Base-by-base conservation (phyloP, 2,888 invertebrate genomes). In the Eilema griseolum region DNA sequence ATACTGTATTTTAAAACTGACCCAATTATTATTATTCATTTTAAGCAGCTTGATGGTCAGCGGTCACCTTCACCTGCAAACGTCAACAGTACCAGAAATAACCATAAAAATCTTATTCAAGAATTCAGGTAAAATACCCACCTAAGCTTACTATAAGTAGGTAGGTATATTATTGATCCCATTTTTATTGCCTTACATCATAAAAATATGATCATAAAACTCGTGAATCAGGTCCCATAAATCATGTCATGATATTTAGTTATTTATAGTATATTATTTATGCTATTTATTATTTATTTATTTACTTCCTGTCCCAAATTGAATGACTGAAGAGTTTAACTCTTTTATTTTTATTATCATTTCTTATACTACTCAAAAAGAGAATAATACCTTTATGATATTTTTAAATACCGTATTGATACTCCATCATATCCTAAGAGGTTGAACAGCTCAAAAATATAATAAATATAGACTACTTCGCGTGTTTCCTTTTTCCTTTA, bases 101-200 rank as follows among this genome's bases (percentile, higher is more conserved):
- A 52, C 8, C 52, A 52, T 52, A n/a, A 52, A 46, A 52, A 52
- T 20, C 10, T 52, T 10, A 52, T 52, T 52, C 52, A 52, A n/a
- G 10, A 52, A n/a, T 2, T n/a, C 52, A 52, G 52, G 52, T 52
- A 52, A 20, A 11, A 37, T 37, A 46, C 52, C 7, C 20, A 10
- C n/a, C n/a, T n/a, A n/a, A 52, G 41, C 41, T 41, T 41, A n/a
- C 20, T 52, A n/a, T n/a, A n/a, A 52, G n/a, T 52, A n/a, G 52
- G n/a, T 52, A 52, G 52, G 52, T 46, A n/a, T 52, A 52, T 8
- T 52, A 52, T 52, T 52, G n/a, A n/a, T n/a, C 52, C 52, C 52
- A 52, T 52, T 52, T 52, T 52, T 52, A 52, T 52, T 52, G 52
- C 52, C n/a, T n/a, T 20, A 52, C n/a, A n/a, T 52, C 52, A 52